Evolutionary conservation across 1,140 invertebrate genomes (phyloP).

Genomic region (Sweltsa coloradensis): DNA sequence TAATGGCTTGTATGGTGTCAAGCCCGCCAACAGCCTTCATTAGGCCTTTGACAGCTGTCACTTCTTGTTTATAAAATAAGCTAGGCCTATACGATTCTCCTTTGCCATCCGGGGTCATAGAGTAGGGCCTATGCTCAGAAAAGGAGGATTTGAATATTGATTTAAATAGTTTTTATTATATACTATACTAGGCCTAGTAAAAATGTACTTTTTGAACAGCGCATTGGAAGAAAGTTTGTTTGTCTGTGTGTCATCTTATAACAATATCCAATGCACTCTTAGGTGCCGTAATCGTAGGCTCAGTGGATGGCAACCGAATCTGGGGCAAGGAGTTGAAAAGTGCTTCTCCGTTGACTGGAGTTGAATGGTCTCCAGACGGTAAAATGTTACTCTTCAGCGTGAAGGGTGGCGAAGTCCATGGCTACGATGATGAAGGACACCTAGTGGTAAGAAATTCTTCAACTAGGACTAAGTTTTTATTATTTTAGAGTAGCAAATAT

Average conservation of each 20-base stretch:
- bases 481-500: background rate
- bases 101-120: no score
- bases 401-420: slow-evolving; percentile 79
- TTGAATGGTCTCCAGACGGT: slow-evolving; percentile 94
- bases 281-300: slow-evolving; percentile 82
- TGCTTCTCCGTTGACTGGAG: slow-evolving; percentile 55
- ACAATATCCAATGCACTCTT: slow-evolving; percentile 16
- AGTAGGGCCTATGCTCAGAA: no score
- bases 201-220: no score
- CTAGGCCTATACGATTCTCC: no score
- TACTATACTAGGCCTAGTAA: no score
- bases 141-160: no score
- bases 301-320: slow-evolving; percentile 93
- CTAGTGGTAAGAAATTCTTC: slow-evolving; percentile 22
- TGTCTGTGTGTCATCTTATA: background rate
- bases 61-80: no score
- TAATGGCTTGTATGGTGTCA: no score
- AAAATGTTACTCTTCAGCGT: slow-evolving; percentile 83
- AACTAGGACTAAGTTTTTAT: background rate
- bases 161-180: slow-evolving; percentile 1
- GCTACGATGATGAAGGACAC: slow-evolving; percentile 86
- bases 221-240: no score
- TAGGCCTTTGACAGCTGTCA: no score
- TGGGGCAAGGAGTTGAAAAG: slow-evolving; percentile 97
- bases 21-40: no score